A percentile compares a stretch with the other conserved stretches of the same genome.
Evolutionary conservation across 2,113 vertebrate genomes (phyloP).

Genomic region (Abramis brama): DNA sequence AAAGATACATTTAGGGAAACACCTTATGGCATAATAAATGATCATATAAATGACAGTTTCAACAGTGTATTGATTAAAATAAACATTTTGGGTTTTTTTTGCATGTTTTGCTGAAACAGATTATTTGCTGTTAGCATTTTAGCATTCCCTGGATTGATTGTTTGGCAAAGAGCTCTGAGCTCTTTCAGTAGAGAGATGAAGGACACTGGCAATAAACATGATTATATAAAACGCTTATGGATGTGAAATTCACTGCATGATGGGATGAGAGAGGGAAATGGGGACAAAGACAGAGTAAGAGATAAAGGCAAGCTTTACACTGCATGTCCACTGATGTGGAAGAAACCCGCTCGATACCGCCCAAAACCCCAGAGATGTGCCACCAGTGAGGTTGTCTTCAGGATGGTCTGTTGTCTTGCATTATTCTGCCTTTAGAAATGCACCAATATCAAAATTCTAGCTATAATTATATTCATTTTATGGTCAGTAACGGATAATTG

Average conservation of each 20-base stretch:
- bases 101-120: constrained; percentile 6
- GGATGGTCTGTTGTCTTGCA: background rate
- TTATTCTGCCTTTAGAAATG: background rate
- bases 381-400: background rate
- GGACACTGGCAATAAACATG: constrained; percentile 4
- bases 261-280: background rate
- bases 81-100: background rate
- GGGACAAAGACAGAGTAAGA: background rate
- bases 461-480: background rate
- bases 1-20: background rate
- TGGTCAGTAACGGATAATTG: background rate
- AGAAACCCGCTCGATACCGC: background rate
- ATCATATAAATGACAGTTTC: background rate
- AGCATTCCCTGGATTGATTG: constrained; percentile 2
- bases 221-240: constrained; percentile 12
- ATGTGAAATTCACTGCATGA: background rate
- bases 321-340: background rate
- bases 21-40: background rate
- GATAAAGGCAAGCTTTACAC: background rate
- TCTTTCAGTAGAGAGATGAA: background rate
- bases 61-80: background rate
- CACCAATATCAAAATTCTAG: background rate
- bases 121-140: constrained; percentile 1
- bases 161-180: constrained; percentile 25
- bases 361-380: background rate